A percentile compares a stretch with the other conserved stretches of the same genome.
Conservation (phyloP, 2,888 invertebrate genomes). For the Leucozona laternaria region DNA sequence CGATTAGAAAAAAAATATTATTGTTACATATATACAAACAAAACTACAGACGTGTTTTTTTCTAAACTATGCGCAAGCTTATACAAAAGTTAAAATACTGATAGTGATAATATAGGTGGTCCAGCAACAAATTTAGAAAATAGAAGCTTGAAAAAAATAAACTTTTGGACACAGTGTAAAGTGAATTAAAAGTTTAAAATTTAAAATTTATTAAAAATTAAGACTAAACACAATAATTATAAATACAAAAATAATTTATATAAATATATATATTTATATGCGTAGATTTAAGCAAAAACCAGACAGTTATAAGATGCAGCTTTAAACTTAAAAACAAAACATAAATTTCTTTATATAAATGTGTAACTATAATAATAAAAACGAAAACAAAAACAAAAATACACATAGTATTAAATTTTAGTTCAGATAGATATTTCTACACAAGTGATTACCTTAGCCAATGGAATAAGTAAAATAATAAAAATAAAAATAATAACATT, state of each 20-base stretch:
- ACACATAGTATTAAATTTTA: constrained; percentile 35
- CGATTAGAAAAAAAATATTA: constrained; percentile 2
- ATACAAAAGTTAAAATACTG: constrained; percentile 41
- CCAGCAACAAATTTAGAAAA: constrained; percentile 61
- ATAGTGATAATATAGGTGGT: constrained; percentile 65
- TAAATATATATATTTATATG: constrained; percentile 18
- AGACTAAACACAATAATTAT: constrained; percentile 24
- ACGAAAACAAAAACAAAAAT: constrained; percentile 8
- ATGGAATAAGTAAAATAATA: constrained; percentile 28
- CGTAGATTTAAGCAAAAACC: constrained; percentile 8
- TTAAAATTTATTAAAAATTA: background rate
- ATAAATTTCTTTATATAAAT: constrained; percentile 7
- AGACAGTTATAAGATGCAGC: constrained; percentile 42
- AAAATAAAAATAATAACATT: constrained; percentile 18
- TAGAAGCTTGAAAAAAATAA: constrained; percentile 34
- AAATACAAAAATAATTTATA: constrained; percentile 5
- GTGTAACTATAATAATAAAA: constrained; percentile 23
- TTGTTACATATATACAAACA: constrained; percentile 21
- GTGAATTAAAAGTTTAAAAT: constrained; percentile 7
- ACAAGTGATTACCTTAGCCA: constrained; percentile 56
- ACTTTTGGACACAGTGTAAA: constrained; percentile 15
- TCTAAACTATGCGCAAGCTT: constrained; percentile 31
- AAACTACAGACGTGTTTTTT: constrained; percentile 18
- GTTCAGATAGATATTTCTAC: constrained; percentile 43
- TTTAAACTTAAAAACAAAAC: constrained; percentile 43